Percentiles rank a stretch among this genome's conserved stretches.
Evolutionary conservation across 2,888 invertebrate species (phyloP).

Genomic region (Tricholauxania praeusta): DNA sequence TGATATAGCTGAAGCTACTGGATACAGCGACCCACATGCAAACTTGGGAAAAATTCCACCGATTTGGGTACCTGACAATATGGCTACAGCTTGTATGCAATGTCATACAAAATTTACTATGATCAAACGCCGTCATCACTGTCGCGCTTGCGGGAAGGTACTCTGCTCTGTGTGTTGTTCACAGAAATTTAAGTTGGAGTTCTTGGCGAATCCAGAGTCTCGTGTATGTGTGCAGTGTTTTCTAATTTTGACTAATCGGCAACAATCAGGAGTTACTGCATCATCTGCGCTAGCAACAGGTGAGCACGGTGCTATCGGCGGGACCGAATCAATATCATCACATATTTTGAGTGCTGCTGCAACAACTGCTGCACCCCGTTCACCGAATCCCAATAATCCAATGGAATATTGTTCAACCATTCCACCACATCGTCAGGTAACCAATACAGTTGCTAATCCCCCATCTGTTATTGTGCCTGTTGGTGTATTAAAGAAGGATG

Average conservation of each 20-base stretch:
- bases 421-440: conserved; percentile 81
- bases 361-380: conserved; percentile 59
- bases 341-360: conserved; percentile 29
- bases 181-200: conserved; percentile 77
- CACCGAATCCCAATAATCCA: conserved; percentile 87
- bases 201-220: conserved; percentile 80
- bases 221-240: conserved; percentile 83
- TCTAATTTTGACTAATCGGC: conserved; percentile 71
- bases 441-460: conserved; percentile 67
- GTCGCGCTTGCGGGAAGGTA: conserved; percentile 87
- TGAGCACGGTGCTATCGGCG: conserved; percentile 10
- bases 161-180: conserved; percentile 84
- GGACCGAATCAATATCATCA: background rate
- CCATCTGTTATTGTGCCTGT: conserved; percentile 88
- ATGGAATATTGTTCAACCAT: conserved; percentile 89
- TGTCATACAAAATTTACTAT: conserved; percentile 85
- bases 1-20: conserved; percentile 57
- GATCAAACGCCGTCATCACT: conserved; percentile 87
- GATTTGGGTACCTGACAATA: conserved; percentile 88
- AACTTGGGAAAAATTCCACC: conserved; percentile 81
- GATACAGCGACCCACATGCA: conserved; percentile 62
- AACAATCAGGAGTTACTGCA: conserved; percentile 36
- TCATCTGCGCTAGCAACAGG: background rate
- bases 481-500: conserved; percentile 78
- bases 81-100: conserved; percentile 84